These are phyloP conservation scores for Colletes gigas DNA, from an alignment of 1,140 invertebrate species.

Conservation along the genomic window DNA sequence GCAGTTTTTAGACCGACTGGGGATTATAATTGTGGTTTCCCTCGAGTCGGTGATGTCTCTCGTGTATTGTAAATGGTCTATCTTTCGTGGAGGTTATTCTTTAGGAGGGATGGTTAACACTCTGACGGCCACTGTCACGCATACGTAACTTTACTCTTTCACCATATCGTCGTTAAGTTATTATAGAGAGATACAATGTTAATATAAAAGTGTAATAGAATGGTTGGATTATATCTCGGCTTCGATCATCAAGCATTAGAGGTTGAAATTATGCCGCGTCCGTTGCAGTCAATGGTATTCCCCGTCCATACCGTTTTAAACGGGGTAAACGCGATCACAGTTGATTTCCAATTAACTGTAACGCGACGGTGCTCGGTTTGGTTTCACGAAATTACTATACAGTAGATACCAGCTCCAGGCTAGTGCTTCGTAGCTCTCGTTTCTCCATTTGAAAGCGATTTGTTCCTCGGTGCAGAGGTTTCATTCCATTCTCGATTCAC, in stretches of 20 bases:
- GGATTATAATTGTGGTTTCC: no score
- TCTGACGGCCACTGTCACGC: no score
- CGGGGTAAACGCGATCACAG: slow-evolving; percentile 24
- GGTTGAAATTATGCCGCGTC: neutral
- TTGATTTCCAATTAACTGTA: slow-evolving; percentile 35
- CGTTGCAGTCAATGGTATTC: neutral
- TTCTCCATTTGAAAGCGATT: slow-evolving; percentile 13
- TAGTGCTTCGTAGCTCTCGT: neutral
- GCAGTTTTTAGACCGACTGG: no score
- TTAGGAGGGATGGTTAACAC: no score
- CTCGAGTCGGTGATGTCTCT: no score
- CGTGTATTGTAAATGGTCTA: no score
- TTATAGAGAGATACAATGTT: no score
- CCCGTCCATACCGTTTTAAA: slow-evolving; percentile 19
- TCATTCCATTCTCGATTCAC: slow-evolving; percentile 45
- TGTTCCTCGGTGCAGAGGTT: slow-evolving; percentile 1
- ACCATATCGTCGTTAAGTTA: no score
- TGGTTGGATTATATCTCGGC: neutral
- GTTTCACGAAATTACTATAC: neutral
- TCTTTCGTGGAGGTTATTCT: no score
- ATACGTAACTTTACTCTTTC: no score
- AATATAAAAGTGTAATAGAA: no score
- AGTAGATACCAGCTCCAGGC: neutral
- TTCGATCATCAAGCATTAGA: neutral
- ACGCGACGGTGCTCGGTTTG: neutral